Conservation (phyloP, 2,113 vertebrate species). For the Daboia siamensis region DNA sequence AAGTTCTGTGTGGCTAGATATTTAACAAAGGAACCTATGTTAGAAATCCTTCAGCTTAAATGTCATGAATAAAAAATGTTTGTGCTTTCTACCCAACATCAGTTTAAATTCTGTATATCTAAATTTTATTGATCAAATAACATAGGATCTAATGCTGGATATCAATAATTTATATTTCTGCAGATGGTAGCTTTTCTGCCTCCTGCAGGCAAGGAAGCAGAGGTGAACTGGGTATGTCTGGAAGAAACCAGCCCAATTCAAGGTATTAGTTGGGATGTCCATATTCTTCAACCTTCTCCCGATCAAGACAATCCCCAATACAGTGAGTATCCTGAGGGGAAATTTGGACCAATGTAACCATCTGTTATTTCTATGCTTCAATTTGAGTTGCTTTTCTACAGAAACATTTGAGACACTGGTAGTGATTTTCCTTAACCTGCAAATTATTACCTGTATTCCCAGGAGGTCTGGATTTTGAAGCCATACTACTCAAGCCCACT, state of each 20-base stretch:
- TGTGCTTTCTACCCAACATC: neutral
- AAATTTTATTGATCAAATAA: neutral
- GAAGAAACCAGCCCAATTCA: conserved; percentile 74
- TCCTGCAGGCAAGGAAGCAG: conserved; percentile 68
- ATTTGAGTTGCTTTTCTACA: neutral
- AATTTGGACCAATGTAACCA: neutral
- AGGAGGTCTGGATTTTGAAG: conserved; percentile 90
- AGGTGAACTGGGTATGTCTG: conserved; percentile 82
- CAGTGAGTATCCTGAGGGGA: conserved; percentile 66
- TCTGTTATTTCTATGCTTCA: neutral
- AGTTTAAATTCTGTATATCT: neutral
- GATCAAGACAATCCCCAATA: conserved; percentile 86
- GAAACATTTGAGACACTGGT: neutral
- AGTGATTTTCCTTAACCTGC: neutral
- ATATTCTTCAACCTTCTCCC: conserved; percentile 77
- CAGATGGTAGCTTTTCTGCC: conserved; percentile 90
- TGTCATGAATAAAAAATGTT: neutral
- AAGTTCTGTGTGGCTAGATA: conserved; percentile 41
- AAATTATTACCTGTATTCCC: neutral
- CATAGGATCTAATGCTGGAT: neutral
- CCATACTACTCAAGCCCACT: conserved; percentile 83
- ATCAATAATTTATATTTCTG: conserved; percentile 1
- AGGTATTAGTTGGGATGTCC: conserved; percentile 82
- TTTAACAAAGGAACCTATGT: neutral
- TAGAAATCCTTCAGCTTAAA: neutral